Evolutionary conservation across 2,797 vertebrate genomes (phyloP).

Genomic region (Pantherophis alleghaniensis): DNA sequence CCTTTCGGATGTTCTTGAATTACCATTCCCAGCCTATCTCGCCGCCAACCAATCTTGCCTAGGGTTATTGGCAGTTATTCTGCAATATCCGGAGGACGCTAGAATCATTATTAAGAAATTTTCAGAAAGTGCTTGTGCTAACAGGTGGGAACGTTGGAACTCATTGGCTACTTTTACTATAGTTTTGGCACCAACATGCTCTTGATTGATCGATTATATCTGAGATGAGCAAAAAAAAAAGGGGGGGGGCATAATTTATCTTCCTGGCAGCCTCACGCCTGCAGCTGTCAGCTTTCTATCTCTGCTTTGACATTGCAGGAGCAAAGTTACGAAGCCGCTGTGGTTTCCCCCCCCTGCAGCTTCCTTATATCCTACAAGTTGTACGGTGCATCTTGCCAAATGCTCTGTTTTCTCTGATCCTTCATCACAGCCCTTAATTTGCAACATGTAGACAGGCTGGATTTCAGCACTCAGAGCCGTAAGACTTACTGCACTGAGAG

Average conservation of each 20-base stretch:
- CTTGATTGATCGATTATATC: slow-evolving; percentile 8
- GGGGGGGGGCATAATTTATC: slow-evolving; percentile 19
- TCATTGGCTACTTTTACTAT: not conserved
- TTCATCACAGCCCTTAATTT: slow-evolving; percentile 47
- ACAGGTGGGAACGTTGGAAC: not conserved
- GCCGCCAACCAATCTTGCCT: not conserved
- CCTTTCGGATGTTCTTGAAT: not conserved
- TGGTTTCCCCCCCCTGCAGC: not conserved
- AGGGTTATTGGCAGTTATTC: not conserved
- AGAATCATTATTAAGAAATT: not conserved
- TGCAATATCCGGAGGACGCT: not conserved
- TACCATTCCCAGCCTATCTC: not conserved
- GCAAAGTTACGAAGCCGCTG: slow-evolving; percentile 27
- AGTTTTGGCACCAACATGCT: not conserved
- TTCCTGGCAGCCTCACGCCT: slow-evolving; percentile 30
- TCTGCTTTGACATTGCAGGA: slow-evolving; percentile 21
- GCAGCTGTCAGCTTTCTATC: slow-evolving; percentile 32
- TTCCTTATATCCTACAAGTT: slow-evolving; percentile 12
- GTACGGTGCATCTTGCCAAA: slow-evolving; percentile 38
- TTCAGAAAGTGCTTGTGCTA: not conserved
- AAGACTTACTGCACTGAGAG: not conserved
- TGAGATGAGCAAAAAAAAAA: slow-evolving; percentile 40
- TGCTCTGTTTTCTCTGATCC: slow-evolving; percentile 24
- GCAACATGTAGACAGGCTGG: slow-evolving; percentile 2
- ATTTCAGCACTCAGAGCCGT: slow-evolving; percentile 19